Evolutionary conservation across 2,113 vertebrate genomes (phyloP).

Genomic region (Crotalus horridus): DNA sequence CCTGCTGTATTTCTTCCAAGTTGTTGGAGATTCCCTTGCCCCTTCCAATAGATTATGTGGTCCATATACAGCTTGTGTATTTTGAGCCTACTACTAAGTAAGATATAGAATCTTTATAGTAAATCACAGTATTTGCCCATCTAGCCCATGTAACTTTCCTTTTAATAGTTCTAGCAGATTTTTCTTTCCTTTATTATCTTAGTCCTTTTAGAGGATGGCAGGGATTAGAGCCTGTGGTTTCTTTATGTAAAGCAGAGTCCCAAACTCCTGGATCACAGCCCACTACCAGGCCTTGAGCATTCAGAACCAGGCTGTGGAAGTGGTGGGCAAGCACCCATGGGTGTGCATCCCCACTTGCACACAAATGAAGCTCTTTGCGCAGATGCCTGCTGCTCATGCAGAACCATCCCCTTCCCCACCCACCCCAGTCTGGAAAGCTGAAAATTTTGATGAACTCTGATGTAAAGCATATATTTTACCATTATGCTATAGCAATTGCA

Average conservation of each 20-base stretch:
- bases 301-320: too few relatives aligned
- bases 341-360: too few relatives aligned
- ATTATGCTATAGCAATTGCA: background rate
- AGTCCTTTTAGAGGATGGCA: background rate
- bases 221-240: background rate
- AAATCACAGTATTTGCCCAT: background rate
- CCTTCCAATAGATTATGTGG: background rate
- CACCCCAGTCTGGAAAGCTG: too few relatives aligned
- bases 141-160: background rate
- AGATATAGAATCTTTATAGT: background rate
- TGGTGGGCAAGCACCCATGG: too few relatives aligned
- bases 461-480: background rate
- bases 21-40: background rate
- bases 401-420: too few relatives aligned
- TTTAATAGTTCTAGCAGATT: background rate
- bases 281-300: too few relatives aligned
- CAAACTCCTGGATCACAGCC: too few relatives aligned
- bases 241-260: too few relatives aligned
- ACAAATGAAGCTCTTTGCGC: too few relatives aligned
- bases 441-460: background rate
- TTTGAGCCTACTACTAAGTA: background rate
- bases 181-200: background rate
- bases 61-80: background rate
- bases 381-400: too few relatives aligned
- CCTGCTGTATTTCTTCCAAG: background rate